phyloP scores from a whole-genome alignment of 92 coral and sea anemone genomes.

The Epizoanthus illoricatus region DNA sequence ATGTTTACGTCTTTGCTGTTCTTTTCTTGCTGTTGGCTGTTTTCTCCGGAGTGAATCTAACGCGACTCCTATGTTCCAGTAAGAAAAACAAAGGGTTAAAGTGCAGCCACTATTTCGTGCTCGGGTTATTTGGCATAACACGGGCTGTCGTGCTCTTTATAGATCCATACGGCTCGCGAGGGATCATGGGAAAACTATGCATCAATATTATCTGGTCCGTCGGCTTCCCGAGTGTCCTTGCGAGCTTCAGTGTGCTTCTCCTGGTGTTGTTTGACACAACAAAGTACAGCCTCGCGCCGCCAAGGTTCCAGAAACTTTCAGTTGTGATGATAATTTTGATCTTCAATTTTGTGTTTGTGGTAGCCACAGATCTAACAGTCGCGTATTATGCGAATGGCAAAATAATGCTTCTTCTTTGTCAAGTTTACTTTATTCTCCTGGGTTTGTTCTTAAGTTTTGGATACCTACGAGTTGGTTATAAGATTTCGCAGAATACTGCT shows the following conservation, averaged over 20 bases:
- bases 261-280: slow-evolving; percentile 47
- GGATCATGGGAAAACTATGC: slow-evolving; percentile 7
- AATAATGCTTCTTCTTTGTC: slow-evolving; percentile 40
- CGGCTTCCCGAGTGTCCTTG: slow-evolving; percentile 41
- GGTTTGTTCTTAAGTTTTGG: slow-evolving; percentile 35
- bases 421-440: slow-evolving; percentile 29
- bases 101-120: slow-evolving; percentile 23
- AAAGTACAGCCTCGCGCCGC: slow-evolving; percentile 37
- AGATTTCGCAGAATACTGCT: slow-evolving; percentile 27
- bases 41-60: slow-evolving; percentile 22
- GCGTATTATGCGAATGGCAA: background rate
- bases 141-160: slow-evolving; percentile 45
- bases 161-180: slow-evolving; percentile 57
- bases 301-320: slow-evolving; percentile 43
- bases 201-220: slow-evolving; percentile 36
- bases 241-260: slow-evolving; percentile 42
- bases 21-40: slow-evolving; percentile 40
- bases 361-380: slow-evolving; percentile 28
- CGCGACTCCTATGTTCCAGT: slow-evolving; percentile 4
- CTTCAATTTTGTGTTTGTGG: slow-evolving; percentile 20
- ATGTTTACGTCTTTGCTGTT: slow-evolving; percentile 43
- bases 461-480: slow-evolving; percentile 41
- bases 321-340: slow-evolving; percentile 8
- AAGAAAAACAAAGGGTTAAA: slow-evolving; percentile 24
- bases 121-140: slow-evolving; percentile 46